Conservation (phyloP, 2,797 vertebrate genomes). For the Poecilia wingei region DNA sequence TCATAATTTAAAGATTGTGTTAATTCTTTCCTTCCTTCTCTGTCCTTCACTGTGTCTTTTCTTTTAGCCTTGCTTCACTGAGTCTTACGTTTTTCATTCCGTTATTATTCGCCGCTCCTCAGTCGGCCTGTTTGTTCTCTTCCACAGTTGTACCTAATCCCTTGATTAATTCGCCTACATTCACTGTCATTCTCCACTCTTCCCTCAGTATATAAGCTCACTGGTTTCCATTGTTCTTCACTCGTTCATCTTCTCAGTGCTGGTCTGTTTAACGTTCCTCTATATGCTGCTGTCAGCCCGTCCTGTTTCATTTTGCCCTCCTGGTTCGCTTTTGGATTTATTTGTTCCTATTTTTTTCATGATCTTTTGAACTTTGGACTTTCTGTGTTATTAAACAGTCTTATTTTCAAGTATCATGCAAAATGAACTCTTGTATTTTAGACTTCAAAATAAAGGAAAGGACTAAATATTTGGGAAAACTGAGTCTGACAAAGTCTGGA, state of each 20-base stretch:
- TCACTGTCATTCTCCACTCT: neutral
- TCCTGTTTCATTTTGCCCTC: neutral
- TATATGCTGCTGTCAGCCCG: neutral
- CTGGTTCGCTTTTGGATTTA: neutral
- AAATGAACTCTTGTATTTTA: neutral
- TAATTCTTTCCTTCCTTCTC: neutral
- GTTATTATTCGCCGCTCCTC: neutral
- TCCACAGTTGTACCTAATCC: neutral
- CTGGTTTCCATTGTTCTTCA: neutral
- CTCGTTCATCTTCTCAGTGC: neutral
- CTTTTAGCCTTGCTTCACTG: neutral
- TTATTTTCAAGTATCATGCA: neutral
- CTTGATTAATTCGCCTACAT: neutral
- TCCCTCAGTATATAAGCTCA: neutral
- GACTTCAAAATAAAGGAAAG: neutral
- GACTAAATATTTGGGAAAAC: neutral
- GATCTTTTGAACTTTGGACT: neutral
- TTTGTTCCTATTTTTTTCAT: neutral
- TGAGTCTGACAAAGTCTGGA: neutral
- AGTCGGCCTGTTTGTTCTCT: neutral
- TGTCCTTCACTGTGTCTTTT: neutral
- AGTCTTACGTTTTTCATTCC: neutral
- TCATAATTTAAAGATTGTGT: neutral
- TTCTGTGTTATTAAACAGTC: neutral
- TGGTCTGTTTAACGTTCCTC: neutral